Conservation (phyloP, 2,797 vertebrate species). For the Urosaurus nigricauda region DNA sequence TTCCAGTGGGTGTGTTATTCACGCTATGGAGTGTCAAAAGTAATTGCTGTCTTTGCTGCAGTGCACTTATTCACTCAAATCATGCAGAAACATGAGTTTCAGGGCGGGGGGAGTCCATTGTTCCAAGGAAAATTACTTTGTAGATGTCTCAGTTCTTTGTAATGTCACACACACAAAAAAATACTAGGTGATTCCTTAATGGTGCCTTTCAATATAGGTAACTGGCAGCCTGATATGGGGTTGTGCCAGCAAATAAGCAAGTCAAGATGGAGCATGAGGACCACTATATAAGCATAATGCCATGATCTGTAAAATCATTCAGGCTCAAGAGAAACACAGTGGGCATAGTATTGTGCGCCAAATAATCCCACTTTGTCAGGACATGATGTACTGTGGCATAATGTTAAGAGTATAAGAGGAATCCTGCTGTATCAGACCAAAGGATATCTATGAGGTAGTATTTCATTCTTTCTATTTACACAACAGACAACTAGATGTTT, state of each 20-base stretch:
- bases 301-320: neutral
- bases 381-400: neutral
- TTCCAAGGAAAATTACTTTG: conserved; percentile 64
- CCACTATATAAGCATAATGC: neutral
- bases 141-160: conserved; percentile 41
- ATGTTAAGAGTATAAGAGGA: neutral
- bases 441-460: neutral
- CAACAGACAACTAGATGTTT: neutral
- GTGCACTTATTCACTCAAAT: conserved; percentile 70
- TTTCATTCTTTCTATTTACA: neutral
- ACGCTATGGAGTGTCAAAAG: conserved; percentile 67
- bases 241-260: neutral
- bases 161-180: neutral
- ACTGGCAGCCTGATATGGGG: neutral
- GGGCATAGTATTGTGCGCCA: neutral
- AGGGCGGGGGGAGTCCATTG: conserved; percentile 50
- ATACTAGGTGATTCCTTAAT: neutral
- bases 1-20: conserved; percentile 69
- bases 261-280: neutral
- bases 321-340: neutral
- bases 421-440: neutral
- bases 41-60: conserved; percentile 74
- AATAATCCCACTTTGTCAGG: neutral
- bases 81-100: conserved; percentile 61
- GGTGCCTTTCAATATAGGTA: neutral